Conservation (phyloP, 2,888 invertebrate species). For the Yponomeuta sedellus region DNA sequence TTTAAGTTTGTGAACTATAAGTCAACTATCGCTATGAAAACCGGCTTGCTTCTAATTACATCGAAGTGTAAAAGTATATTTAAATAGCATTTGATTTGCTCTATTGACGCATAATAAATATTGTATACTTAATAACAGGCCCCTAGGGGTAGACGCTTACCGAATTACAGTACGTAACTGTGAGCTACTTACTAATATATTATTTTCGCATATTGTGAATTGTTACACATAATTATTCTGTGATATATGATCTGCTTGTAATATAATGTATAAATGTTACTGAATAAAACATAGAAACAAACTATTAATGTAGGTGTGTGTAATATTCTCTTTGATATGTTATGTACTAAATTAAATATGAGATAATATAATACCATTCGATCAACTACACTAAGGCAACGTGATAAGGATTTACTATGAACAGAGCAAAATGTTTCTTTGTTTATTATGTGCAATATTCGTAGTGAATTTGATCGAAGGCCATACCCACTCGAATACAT, state of each 20-base stretch:
- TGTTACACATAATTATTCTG: conserved; percentile 57
- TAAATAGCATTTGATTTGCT: too few relatives aligned
- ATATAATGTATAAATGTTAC: conserved; percentile 9
- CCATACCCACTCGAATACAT: conserved; percentile 57
- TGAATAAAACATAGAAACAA: not conserved
- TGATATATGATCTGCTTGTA: conserved; percentile 71
- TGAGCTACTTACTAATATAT: not conserved
- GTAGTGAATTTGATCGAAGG: conserved; percentile 5
- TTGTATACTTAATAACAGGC: too few relatives aligned
- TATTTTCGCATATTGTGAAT: conserved; percentile 55
- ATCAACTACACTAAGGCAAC: too few relatives aligned
- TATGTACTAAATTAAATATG: conserved; percentile 4
- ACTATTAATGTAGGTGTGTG: not conserved
- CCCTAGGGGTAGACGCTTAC: not conserved
- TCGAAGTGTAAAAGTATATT: too few relatives aligned
- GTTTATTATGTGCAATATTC: too few relatives aligned
- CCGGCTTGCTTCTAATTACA: too few relatives aligned
- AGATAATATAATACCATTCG: too few relatives aligned
- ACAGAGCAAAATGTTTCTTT: too few relatives aligned
- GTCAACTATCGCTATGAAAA: too few relatives aligned
- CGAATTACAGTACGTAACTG: not conserved
- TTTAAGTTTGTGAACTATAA: not conserved
- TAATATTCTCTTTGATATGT: conserved; percentile 11
- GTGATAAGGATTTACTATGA: too few relatives aligned
- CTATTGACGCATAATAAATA: too few relatives aligned